phyloP scores from a whole-genome alignment of 2,888 invertebrate genomes.

The Diloba caeruleocephala region DNA sequence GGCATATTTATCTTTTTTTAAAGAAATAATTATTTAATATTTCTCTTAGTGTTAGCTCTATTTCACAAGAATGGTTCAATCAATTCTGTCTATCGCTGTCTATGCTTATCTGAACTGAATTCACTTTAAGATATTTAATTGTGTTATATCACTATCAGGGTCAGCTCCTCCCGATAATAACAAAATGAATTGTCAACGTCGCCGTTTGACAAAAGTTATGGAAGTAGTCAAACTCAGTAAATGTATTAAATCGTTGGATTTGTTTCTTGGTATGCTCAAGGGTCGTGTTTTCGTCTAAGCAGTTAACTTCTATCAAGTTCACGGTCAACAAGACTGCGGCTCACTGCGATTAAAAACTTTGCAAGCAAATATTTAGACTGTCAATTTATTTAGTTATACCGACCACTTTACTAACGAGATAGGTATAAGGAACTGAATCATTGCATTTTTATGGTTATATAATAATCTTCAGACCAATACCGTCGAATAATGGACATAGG shows the following conservation, averaged over 20 bases:
- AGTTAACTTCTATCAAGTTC: slow-evolving; percentile 9
- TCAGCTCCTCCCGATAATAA: background rate
- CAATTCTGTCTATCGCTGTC: too few species aligned
- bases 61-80: too few species aligned
- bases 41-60: too few species aligned
- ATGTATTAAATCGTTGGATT: background rate
- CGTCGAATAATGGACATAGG: too few species aligned
- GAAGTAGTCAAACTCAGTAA: background rate
- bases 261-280: background rate
- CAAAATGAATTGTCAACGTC: background rate
- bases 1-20: too few species aligned
- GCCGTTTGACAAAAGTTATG: background rate
- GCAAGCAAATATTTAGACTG: background rate
- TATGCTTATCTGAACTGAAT: too few species aligned
- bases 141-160: background rate
- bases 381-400: background rate
- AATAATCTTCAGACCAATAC: too few species aligned
- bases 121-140: background rate
- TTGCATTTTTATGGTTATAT: too few species aligned
- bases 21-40: too few species aligned
- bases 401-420: background rate
- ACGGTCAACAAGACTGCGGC: background rate
- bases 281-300: slow-evolving; percentile 1
- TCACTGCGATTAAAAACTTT: background rate
- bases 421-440: too few species aligned